Percentiles rank a stretch among this genome's conserved stretches.
Conservation (phyloP, 2,113 vertebrate genomes). For the Scomber scombrus region DNA sequence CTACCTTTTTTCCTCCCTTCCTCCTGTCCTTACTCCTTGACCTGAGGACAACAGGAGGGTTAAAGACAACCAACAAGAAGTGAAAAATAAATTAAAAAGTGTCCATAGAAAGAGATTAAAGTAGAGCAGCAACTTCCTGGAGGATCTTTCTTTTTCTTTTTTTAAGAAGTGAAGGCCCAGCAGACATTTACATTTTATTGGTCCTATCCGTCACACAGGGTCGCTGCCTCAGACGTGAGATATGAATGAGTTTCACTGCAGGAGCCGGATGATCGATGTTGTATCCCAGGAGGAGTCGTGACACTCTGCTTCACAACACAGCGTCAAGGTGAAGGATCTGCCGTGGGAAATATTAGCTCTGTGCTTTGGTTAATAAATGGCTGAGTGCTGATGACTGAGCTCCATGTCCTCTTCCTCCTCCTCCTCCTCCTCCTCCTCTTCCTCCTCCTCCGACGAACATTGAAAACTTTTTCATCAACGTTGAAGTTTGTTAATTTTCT, state of each 20-base stretch:
- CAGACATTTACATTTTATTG: neutral
- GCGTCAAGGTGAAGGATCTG: conserved; percentile 4
- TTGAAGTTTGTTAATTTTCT: neutral
- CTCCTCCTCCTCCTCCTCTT: too few relatives aligned
- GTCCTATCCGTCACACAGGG: neutral
- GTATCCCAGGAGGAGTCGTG: neutral
- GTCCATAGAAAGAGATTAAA: too few relatives aligned
- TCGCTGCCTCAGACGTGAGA: neutral
- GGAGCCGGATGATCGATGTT: conserved; percentile 21
- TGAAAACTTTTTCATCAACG: neutral
- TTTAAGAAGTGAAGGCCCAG: neutral
- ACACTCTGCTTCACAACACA: neutral
- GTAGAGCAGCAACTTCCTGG: neutral
- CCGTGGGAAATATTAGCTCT: neutral
- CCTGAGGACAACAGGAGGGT: too few relatives aligned
- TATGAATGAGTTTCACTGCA: conserved; percentile 1
- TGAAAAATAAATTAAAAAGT: too few relatives aligned
- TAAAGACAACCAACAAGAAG: too few relatives aligned
- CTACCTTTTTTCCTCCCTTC: too few relatives aligned
- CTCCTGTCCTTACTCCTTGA: too few relatives aligned
- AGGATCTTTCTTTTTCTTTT: too few relatives aligned
- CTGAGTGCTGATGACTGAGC: neutral
- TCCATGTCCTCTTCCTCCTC: neutral
- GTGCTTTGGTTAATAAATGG: conserved; percentile 6
- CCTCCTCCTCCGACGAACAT: too few relatives aligned